Conservation (phyloP, 2,113 vertebrate species). For the Calcarius ornatus region DNA sequence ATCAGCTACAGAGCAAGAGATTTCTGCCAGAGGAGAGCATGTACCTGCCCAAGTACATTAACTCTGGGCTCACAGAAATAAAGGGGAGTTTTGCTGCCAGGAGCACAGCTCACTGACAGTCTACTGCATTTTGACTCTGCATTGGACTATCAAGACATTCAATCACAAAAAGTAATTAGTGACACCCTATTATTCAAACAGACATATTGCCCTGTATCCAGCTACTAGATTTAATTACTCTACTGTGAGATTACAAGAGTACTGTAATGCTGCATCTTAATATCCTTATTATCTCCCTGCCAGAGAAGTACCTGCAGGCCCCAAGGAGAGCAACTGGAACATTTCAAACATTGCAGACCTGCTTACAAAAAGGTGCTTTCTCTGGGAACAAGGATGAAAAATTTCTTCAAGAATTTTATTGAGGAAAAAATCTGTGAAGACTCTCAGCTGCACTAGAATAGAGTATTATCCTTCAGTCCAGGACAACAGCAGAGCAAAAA, state of each 20-base stretch:
- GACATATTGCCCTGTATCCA: not conserved
- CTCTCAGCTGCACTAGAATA: not conserved
- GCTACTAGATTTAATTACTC: not conserved
- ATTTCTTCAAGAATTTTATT: not conserved
- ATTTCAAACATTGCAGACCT: not conserved
- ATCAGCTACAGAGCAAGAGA: not conserved
- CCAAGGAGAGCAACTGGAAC: not conserved
- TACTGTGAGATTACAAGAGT: not conserved
- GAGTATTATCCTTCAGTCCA: not conserved
- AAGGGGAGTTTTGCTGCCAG: not conserved
- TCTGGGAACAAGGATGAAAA: not conserved
- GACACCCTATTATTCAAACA: not conserved
- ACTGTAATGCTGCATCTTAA: not conserved
- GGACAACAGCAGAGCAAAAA: not conserved
- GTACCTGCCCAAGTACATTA: accelerated
- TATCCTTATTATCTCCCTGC: not conserved
- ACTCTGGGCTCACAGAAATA: not conserved
- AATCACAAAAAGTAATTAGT: not conserved
- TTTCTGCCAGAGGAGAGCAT: not conserved
- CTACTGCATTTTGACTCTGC: not conserved
- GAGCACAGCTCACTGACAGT: not conserved
- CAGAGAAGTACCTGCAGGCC: not conserved
- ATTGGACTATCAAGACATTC: not conserved
- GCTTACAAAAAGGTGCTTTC: not conserved
- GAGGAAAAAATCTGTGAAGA: not conserved